Base-by-base conservation (phyloP, 1,140 invertebrate genomes). In the Drosophila nikananu region DNA sequence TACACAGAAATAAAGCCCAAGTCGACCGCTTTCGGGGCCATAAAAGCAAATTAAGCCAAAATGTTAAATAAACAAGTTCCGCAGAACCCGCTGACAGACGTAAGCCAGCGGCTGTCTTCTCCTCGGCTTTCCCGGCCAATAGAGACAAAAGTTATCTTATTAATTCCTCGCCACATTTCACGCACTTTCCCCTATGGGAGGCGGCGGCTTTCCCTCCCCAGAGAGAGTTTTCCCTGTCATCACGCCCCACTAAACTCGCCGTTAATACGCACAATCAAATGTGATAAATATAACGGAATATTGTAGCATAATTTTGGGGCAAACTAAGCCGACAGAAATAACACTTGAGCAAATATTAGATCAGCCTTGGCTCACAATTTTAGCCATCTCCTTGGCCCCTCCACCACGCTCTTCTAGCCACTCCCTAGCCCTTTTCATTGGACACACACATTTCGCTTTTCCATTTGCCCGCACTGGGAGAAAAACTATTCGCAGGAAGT, bases 21-120 rank as follows among this genome's bases (percentile, higher is more conserved):
- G 64, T 49, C 71, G 66, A 42, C 76, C 80, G 76, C 54, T 76
- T 58, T 59, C 61, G 58, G 52, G 61, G 77, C 72, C 86, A 90
- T 90, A 90, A 90, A 90, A 90, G 80, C 81, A 90, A 90, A 90
- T 90, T 90, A 90, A 82, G 86, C 82, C 86, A 91, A 90, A 90
- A 89, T 90, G 86, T 90, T 90, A 91, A 86, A 89, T 90, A 91
- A 90, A 90, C 86, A 90, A 90, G 75, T 86, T 90, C 84, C 62
- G 64, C 52, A 42, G 68, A 73, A 65, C 55, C 51, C 64, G 71
- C 60, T 66, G 75, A 86, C 68, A 82, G 76, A 23, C 77, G 44
- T 55, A 80, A 86, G 74, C 55, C 74, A 82, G 41, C 57, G 55
- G 27, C 59, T 60, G 46, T 37, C 49, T 49, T 60, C 19, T 8